Evolutionary conservation across 1,140 invertebrate species (phyloP), one percentile per base, ranked within the genome.

Genomic region (Globodera rostochiensis): DNA sequence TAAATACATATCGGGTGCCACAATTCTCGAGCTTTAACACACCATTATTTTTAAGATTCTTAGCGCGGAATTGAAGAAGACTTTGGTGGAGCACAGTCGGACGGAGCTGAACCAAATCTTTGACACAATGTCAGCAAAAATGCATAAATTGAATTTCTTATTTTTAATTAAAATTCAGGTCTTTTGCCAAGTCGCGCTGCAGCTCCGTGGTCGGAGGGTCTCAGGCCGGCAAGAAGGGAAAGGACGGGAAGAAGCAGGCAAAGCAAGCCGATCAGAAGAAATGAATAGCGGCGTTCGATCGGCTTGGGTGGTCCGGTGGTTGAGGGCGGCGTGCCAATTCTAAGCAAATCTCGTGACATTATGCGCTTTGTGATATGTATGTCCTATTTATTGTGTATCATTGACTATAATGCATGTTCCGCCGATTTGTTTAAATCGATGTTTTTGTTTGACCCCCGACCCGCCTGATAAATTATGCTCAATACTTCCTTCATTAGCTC

Each of bases 101-200:
- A 19, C 8, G 69, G 69, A 71, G 69, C 13, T 71, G 69, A 45
- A 25, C 69, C 21, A 71, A 19, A 71, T 71, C 25, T 36, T 45
- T 11, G 69, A 71, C 69, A 71, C 69, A 19, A 47, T 71, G 69
- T 71, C 69, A 71, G 46, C 60, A 66, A 66, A 25, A 66, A 36
- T 64, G 57, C 19, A 19, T 15, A 6, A 64, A n/a, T 3, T n/a
- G 15, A 13, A 64, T 64, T 64, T 64, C 57, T 15, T 19, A 19
- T 64, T 64, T 15, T 25, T 25, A 25, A 64, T n/a, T 19, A 64
- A 13, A 6, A 19, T 64, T 64, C 11, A 64, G 57, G 57, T 13
- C 11, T 6, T 64, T 19, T 15, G 19, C 57, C 11, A 19, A 15
- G 57, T 64, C 57, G 5, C 13, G 57, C 19, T 64, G 11, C 15